Base-by-base conservation (phyloP, 1,140 invertebrate species). In the Trichonephila inaurata region DNA sequence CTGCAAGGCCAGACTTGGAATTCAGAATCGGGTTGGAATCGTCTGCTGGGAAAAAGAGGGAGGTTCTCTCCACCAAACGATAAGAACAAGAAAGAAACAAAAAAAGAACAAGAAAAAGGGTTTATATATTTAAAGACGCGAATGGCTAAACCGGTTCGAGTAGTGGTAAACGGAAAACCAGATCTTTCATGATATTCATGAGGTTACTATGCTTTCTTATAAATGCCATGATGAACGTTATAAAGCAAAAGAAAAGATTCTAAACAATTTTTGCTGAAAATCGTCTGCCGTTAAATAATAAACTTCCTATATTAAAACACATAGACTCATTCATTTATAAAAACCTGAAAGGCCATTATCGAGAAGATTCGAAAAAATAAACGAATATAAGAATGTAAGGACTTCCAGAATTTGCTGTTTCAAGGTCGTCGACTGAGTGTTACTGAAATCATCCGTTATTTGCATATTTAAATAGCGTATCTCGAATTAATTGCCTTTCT, bases 121-220 rank as follows among this genome's bases (percentile, higher is more conserved):
- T 60, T 86, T 51, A 51, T 51, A 51, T 51, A 51, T 51, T 51
- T 77, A 44, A 51, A 88, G 85, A 62, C 28, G 24, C 61, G 86
- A 88, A 93, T 88, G 61, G 72, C 83, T 14, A 87, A 93, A 93
- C 92, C 92, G 92, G 92, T 93, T 93, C 83, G 62, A 14, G 91
- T 92, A 92, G 91, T 82, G 91, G 91, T 92, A 92, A 92, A 86
- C 72, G 85, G 69, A 90, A 92, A 92, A 87, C 85, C 85, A 87
- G 85, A 87, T 87, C 58, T 85, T 58, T 16, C 28, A 24, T 12
- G 24, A 33, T 40, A 40, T 51, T 33, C 69, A 33, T 28, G 69
- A 28, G 69, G 69, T 72, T 72, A 72, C 10, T 10, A 72, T 33
- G 69, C 69, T 33, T 72, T 33, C 7, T 72, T 8, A 72, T 72